Base-by-base conservation (phyloP, 2,888 invertebrate species). In the Eulithis testata region DNA sequence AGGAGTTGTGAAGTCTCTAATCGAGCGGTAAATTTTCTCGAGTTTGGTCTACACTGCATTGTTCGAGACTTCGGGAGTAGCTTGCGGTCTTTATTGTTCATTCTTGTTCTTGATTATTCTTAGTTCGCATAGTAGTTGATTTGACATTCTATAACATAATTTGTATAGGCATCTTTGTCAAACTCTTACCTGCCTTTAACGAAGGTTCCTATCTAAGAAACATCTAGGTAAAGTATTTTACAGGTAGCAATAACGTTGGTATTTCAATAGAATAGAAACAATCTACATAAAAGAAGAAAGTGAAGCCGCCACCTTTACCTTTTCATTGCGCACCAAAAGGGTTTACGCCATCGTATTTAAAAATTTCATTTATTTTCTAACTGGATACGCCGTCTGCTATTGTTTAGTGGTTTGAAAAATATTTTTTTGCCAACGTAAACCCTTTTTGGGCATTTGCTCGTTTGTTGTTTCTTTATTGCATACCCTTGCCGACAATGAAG, bases 401-500 rank as follows among this genome's bases (percentile, higher is more conserved):
- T 89, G 89, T 90, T 82, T 86, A 82, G 79, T 83, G 79, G 76
- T 73, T 77, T 80, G 82, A 78, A 81, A 77, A 85, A 79, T 75
- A 80, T 81, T 84, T 86, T 83, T 87, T 78, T 78, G 80, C 73
- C 75, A 74, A 76, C 76, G 75, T 79, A 79, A 83, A 86, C 83
- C 87, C 84, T 86, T 89, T 86, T 83, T 81, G 86, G 88, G 81
- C 84, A 83, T 87, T 84, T 86, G 77, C 76, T 79, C 80, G 77
- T 83, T 86, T 86, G 87, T 87, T 86, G 83, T 85, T 85, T 81
- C 81, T 87, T 86, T 87, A 85, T 88, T 85, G 78, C 78, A 74
- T 79, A 78, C 81, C 80, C 82, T 84, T 77, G 82, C 85, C 84
- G 80, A 81, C 85, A 82, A 77, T 77, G 77, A 80, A 80, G 83